Evolutionary conservation across 2,113 vertebrate genomes (phyloP), one percentile per base, ranked within the genome.

Genomic region (Osmerus mordax): DNA sequence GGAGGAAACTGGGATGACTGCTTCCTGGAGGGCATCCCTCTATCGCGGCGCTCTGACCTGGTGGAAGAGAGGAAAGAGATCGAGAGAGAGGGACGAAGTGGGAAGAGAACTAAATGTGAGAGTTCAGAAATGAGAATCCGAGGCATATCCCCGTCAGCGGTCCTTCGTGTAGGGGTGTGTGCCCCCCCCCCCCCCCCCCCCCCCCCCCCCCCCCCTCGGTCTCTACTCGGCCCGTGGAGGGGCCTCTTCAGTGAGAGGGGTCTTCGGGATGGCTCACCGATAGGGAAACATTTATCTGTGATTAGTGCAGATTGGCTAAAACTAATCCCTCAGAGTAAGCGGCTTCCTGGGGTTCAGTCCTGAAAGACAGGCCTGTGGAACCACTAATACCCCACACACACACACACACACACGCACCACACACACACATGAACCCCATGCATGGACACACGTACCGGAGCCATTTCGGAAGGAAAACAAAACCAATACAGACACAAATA

Each of bases 251-350:
- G 68, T 77, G 79, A 75, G 77, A 74, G 66, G 47, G 69, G 62
- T 78, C 69, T 83, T 81, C 75, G 89, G 87, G 69, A 77, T n/a
- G 83, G 79, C 85, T 89, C 81, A 92, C 87, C 91, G 94, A 85
- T 91, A 91, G 92, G 92, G 91, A 93, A 92, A 87, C 92, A 86
- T 93, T 95, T 95, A 95, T 93, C 89, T 90, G 89, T 85, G 91
- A 96, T 96, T 95, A 95, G 92, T 90, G 88, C 89, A 92, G 92
- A 95, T 95, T 95, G 92, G 87, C 92, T 87, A 83, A 93, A 93
- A 93, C 91, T 96, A 95, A 96, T 95, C 93, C 92, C 82, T 70
- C 88, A 75, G 81, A 91, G 89, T 93, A 93, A 91, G 81, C 90
- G 92, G 91, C 92, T 94, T 94, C 91, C 92, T 91, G 92, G 86